Conservation (phyloP, 2,797 vertebrate species). For the Eulemur mongoz region DNA sequence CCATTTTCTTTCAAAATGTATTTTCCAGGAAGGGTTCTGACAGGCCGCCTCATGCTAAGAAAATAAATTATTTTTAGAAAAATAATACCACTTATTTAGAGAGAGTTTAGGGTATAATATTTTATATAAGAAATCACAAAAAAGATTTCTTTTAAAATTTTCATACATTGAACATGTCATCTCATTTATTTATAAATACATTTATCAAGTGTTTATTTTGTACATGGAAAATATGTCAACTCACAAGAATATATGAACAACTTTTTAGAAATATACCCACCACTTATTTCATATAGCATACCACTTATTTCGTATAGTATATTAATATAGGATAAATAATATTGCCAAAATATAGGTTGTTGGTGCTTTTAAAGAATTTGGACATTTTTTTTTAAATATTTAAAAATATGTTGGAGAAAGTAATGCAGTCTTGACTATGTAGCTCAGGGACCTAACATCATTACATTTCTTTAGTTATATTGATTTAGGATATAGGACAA, state of each 20-base stretch:
- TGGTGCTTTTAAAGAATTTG: slow-evolving; percentile 31
- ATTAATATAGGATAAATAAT: neutral
- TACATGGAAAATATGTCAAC: neutral
- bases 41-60: neutral
- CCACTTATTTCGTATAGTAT: neutral
- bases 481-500: neutral
- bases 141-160: slow-evolving; percentile 21
- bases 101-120: neutral
- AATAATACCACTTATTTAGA: slow-evolving; percentile 16
- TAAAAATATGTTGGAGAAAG: slow-evolving; percentile 2
- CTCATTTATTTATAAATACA: slow-evolving; percentile 45
- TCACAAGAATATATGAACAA: neutral
- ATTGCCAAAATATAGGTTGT: neutral
- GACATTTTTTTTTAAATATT: neutral
- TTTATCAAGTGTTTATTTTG: slow-evolving; percentile 6
- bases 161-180: neutral
- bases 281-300: neutral
- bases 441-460: neutral
- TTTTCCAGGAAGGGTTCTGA: slow-evolving; percentile 12
- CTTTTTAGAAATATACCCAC: neutral
- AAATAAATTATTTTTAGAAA: slow-evolving; percentile 46
- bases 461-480: neutral
- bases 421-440: neutral
- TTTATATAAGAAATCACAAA: neutral
- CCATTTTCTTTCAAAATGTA: slow-evolving; percentile 25